These are phyloP conservation scores for Polyergus mexicanus DNA, from an alignment of 1,140 invertebrate species.

Conservation along the genomic window DNA sequence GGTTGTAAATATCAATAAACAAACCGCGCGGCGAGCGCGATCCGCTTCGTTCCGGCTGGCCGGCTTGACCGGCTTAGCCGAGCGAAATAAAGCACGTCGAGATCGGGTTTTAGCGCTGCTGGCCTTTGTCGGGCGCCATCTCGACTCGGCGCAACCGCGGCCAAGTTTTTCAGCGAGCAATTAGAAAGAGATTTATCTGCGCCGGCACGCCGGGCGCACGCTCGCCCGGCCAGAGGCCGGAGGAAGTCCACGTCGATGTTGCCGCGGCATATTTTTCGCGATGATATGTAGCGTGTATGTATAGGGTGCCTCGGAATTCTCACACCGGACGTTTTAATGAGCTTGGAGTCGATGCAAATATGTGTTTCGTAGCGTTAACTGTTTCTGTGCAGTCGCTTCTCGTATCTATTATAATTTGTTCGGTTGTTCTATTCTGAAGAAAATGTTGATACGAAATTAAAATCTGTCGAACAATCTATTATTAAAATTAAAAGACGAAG, in stretches of 20 bases:
- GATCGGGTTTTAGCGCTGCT: slow-evolving; percentile 67
- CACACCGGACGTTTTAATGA: not conserved
- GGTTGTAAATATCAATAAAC: slow-evolving; percentile 82
- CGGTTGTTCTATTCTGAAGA: not conserved
- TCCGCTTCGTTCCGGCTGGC: slow-evolving; percentile 14
- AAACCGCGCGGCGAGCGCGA: slow-evolving; percentile 56
- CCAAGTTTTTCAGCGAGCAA: slow-evolving; percentile 81
- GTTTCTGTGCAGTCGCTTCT: not conserved
- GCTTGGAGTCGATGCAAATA: not conserved
- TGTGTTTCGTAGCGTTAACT: not conserved
- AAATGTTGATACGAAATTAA: not conserved
- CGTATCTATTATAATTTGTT: not conserved
- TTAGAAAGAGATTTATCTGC: slow-evolving; percentile 84
- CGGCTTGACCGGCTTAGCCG: not conserved
- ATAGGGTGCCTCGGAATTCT: not conserved
- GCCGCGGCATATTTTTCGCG: slow-evolving; percentile 65
- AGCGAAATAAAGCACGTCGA: slow-evolving; percentile 71
- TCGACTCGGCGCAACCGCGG: slow-evolving; percentile 72
- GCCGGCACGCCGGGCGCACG: slow-evolving; percentile 72
- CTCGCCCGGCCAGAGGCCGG: slow-evolving; percentile 36
- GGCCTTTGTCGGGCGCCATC: slow-evolving; percentile 82
- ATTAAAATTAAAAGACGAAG: not conserved
- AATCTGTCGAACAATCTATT: not conserved
- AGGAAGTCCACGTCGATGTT: slow-evolving; percentile 35
- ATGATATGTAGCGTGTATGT: slow-evolving; percentile 32